Percentiles rank a stretch among this genome's conserved stretches.
Conservation (phyloP, 1,140 invertebrate genomes). For the Tetranychus urticae region DNA sequence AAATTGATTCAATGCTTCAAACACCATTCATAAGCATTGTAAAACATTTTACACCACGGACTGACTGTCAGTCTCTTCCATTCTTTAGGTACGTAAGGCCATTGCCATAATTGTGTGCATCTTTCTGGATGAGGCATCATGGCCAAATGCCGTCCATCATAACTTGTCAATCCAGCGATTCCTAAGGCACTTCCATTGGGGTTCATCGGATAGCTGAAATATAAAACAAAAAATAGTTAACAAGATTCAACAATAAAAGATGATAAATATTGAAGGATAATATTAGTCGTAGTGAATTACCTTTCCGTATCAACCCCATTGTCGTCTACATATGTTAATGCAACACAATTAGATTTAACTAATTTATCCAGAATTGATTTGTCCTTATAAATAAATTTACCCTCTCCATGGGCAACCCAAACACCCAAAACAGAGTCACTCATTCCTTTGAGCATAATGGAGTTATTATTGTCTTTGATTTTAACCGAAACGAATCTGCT, state of each 20-base stretch:
- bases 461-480: conserved; percentile 35
- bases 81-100: conserved; percentile 38
- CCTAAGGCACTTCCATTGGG: conserved; percentile 69
- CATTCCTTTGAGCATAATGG: conserved; percentile 74
- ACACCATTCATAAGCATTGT: conserved; percentile 63
- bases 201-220: conserved; percentile 53
- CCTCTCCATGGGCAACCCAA: conserved; percentile 94
- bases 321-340: conserved; percentile 64
- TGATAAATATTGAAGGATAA: background rate
- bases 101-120: conserved; percentile 39
- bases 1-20: background rate
- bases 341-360: conserved; percentile 34
- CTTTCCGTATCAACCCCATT: conserved; percentile 20
- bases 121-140: conserved; percentile 97
- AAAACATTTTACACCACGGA: conserved; percentile 76
- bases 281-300: background rate
- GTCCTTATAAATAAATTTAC: conserved; percentile 34
- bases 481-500: conserved; percentile 66
- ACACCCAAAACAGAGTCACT: conserved; percentile 55
- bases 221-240: background rate
- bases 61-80: conserved; percentile 28
- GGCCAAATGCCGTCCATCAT: conserved; percentile 71
- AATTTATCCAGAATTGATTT: conserved; percentile 29
- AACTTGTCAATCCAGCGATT: conserved; percentile 64
- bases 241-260: background rate